Evolutionary conservation across 37 sponge, comb jelly and placozoan species (phyloP), one percentile per base, ranked within the genome.

Genomic region (Amphimedon queenslandica): DNA sequence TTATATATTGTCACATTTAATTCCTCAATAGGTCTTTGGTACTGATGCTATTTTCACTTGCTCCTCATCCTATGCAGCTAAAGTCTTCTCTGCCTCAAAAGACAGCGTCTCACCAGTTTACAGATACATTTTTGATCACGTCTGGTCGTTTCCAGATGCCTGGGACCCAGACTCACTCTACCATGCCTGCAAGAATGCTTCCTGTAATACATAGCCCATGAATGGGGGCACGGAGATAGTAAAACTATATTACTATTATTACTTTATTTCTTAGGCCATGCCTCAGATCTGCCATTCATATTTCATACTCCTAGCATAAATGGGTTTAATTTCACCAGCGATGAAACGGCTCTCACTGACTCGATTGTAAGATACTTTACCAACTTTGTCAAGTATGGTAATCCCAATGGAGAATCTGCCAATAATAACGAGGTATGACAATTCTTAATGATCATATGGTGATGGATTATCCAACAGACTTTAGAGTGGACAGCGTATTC

Each of bases 21-120:
- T n/a, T 47, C 8, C 13, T 47, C 32, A 60, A 13, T 40, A 88
- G 88, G 74, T 73, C 0, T 27, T 78, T 16, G 83, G 82, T 3
- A 88, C 88, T 21, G 88, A 82, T 64, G 74, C 73, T 70, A 73
- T 57, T 1, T 88, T 88, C 56, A 67, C 41, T 2, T 88, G 88
- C 73, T 71, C 88, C 18, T 82, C 82, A 21, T 79, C 83, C 40
- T 41, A 82, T 69, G 79, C 83, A 29, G 66, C 74, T 29, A 32
- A 42, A 34, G 82, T 58, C 29, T 67, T 64, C n/a, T 24, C 40
- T 56, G 61, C 68, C 32, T 60, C 42, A 36, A 13, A 2, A 25
- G 40, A 66, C 23, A 55, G 58, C 13, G 32, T 30, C 0, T 38
- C 71, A 23, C 83, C 76, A 2, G 73, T 66, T n/a, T 88, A 79